These are phyloP conservation scores for Mayetiola destructor DNA, from an alignment of 2,888 invertebrate genomes.

Conservation along the genomic window DNA sequence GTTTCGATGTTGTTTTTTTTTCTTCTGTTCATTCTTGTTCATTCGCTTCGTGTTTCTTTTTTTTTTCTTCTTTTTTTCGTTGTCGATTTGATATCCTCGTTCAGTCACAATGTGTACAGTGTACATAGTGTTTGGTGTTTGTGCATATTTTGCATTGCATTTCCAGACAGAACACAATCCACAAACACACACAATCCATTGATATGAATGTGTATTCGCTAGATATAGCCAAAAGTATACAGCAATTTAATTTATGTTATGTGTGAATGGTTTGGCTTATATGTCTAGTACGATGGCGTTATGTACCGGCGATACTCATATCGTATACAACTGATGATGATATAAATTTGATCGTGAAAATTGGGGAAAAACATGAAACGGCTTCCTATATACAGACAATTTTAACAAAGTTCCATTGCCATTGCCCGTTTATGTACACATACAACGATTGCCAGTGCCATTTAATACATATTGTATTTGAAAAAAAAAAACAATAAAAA, in stretches of 20 bases:
- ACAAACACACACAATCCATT: too few species aligned
- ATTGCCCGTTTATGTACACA: too few species aligned
- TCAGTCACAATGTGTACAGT: background rate
- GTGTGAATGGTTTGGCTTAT: conserved; percentile 6
- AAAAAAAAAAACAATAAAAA: too few species aligned
- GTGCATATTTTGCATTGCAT: background rate
- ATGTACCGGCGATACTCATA: too few species aligned
- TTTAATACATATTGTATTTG: too few species aligned
- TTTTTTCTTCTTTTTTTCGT: background rate
- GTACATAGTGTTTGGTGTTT: background rate
- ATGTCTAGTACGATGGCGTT: background rate
- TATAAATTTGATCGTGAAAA: too few species aligned
- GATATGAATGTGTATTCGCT: too few species aligned
- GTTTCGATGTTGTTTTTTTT: background rate
- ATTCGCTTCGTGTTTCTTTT: background rate
- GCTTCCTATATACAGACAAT: too few species aligned
- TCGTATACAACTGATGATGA: too few species aligned
- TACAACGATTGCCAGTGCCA: too few species aligned
- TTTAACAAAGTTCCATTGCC: too few species aligned
- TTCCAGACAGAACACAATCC: background rate
- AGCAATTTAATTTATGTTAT: conserved; percentile 12
- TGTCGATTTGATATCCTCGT: background rate
- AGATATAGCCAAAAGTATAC: background rate
- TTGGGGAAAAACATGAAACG: too few species aligned
- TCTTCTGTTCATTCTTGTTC: background rate